Evolutionary conservation across 2,113 vertebrate species (phyloP).

Genomic region (Lamprotornis superbus): DNA sequence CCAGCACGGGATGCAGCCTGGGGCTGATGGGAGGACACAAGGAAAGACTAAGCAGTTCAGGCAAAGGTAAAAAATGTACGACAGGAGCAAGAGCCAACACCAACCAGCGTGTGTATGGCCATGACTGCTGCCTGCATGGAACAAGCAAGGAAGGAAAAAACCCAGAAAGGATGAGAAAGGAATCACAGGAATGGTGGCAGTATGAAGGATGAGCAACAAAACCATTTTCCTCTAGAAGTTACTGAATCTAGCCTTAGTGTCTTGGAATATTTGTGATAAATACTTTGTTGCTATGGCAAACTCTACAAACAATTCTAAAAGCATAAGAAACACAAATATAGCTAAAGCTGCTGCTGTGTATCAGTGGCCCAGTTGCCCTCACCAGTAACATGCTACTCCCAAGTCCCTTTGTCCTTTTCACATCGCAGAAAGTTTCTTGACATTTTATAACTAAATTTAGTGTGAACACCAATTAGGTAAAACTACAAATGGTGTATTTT

Average conservation of each 20-base stretch:
- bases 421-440: neutral
- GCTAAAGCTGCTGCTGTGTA: neutral
- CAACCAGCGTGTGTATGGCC: fast-evolving
- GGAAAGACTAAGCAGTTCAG: neutral
- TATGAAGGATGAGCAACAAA: neutral
- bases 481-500: neutral
- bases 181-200: neutral
- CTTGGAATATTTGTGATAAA: neutral
- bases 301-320: neutral
- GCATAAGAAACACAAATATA: neutral
- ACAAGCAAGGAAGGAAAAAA: fast-evolving
- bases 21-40: fast-evolving
- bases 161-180: neutral
- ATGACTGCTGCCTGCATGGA: neutral
- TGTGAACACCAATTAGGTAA: neutral
- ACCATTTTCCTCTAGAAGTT: neutral
- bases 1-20: fast-evolving
- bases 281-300: neutral
- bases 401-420: neutral
- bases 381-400: fast-evolving
- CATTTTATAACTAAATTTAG: neutral
- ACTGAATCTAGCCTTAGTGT: neutral
- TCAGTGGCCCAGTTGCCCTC: neutral
- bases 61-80: neutral
- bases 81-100: neutral